Evolutionary conservation across 2,888 invertebrate species (phyloP), one percentile per base, ranked within the genome.

Genomic region (Miltochrista miniata): DNA sequence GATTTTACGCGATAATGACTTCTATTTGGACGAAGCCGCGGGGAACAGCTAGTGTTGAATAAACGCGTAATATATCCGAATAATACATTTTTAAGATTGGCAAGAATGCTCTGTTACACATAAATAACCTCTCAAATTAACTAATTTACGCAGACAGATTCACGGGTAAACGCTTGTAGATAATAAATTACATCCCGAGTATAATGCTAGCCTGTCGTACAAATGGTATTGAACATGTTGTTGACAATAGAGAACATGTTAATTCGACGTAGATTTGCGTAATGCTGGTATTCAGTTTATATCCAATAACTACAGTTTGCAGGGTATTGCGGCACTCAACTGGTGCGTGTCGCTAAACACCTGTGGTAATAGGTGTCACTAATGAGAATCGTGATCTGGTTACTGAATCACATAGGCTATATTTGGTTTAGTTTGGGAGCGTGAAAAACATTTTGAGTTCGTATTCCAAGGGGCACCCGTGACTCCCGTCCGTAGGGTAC

Each of bases 311-410:
- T 56, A 68, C 50, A 56, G 54, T 65, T 59, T 47, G 54, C 45
- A 42, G 37, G 39, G 38, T 36, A 51, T 56, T 60, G 67, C 49
- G 67, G 59, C 47, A 58, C 55, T 50, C 54, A 56, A 48, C 56
- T 50, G 48, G 42, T 45, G 56, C 47, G 54, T 63, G 59, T 51
- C 57, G 54, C 67, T 69, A 66, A 69, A 63, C 58, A 67, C 70
- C 70, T 69, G 70, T 44, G 50, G 48, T 60, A 67, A 69, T 69
- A 30, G 46, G 40, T 51, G 56, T 55, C 57, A 63, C 56, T 66
- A 60, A 62, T 48, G 63, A 58, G 60, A 56, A 69, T 66, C 67
- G 64, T 67, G 63, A 66, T 69, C 66, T 63, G 67, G 54, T 60
- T 63, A 52, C 53, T 49, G 48, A 12, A 53, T 66, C 51, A 48